These are phyloP conservation scores for Clistopyga incitator DNA, from an alignment of 2,888 invertebrate genomes.

Conservation along the genomic window DNA sequence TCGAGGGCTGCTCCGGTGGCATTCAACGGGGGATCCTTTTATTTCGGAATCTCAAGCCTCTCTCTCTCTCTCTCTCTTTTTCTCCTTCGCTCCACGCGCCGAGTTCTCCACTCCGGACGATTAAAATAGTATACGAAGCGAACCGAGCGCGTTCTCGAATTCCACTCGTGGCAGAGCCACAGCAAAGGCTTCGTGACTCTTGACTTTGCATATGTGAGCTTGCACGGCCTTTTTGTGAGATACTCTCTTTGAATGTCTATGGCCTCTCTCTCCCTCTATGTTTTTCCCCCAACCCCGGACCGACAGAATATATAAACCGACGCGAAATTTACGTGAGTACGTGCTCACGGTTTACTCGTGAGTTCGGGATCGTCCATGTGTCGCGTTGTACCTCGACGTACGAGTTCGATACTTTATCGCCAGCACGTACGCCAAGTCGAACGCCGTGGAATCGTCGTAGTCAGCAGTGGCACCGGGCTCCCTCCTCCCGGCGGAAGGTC, in stretches of 20 bases:
- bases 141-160: slow-evolving; percentile 45
- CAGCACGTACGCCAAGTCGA: slow-evolving; percentile 50
- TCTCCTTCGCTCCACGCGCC: background rate
- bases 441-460: slow-evolving; percentile 13
- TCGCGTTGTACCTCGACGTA: slow-evolving; percentile 20
- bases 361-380: slow-evolving; percentile 42
- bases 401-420: slow-evolving; percentile 51
- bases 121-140: slow-evolving; percentile 47
- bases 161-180: slow-evolving; percentile 55
- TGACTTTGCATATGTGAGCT: slow-evolving; percentile 23
- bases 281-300: slow-evolving; percentile 25
- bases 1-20: slow-evolving; percentile 41
- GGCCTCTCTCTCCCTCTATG: slow-evolving; percentile 12
- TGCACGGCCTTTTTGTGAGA: slow-evolving; percentile 18
- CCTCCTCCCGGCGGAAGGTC: slow-evolving; percentile 21
- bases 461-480: background rate
- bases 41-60: slow-evolving; percentile 51
- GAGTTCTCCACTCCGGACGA: slow-evolving; percentile 26
- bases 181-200: slow-evolving; percentile 33
- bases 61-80: slow-evolving; percentile 35
- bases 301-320: slow-evolving; percentile 54
- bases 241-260: slow-evolving; percentile 28
- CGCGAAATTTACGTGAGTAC: slow-evolving; percentile 63
- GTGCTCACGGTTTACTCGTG: slow-evolving; percentile 47
- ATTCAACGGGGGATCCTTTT: slow-evolving; percentile 45